Conservation (phyloP, 2,888 invertebrate species). For the Thera britannica region DNA sequence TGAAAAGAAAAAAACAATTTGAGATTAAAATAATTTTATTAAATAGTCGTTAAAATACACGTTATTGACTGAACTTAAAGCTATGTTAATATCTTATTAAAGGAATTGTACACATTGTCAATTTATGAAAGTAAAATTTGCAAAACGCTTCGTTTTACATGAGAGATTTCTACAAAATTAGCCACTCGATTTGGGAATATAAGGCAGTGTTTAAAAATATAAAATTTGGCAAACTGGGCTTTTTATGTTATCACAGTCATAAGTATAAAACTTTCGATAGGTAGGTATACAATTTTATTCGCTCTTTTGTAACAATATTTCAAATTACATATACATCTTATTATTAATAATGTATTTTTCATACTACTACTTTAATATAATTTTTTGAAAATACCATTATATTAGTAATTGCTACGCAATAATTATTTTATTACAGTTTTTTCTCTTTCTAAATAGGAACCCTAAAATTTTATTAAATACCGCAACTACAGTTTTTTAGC, state of each 20-base stretch:
- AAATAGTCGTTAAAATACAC: slow-evolving; percentile 44
- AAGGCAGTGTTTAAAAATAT: slow-evolving; percentile 35
- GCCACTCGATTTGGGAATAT: slow-evolving; percentile 37
- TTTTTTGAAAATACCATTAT: slow-evolving; percentile 7
- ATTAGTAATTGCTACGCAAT: slow-evolving; percentile 28
- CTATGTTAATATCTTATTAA: slow-evolving; percentile 43
- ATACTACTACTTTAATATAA: slow-evolving; percentile 18
- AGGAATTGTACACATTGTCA: slow-evolving; percentile 26
- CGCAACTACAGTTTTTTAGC: background rate
- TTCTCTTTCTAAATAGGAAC: slow-evolving; percentile 22
- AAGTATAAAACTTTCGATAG: slow-evolving; percentile 31
- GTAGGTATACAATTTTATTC: slow-evolving; percentile 24
- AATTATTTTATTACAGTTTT: background rate
- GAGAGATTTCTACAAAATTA: slow-evolving; percentile 33
- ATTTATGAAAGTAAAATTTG: slow-evolving; percentile 34
- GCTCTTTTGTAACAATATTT: slow-evolving; percentile 20
- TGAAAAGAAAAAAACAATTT: background rate
- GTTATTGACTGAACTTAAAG: slow-evolving; percentile 50
- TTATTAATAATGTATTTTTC: background rate
- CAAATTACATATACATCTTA: background rate
- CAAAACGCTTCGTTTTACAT: slow-evolving; percentile 27
- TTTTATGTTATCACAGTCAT: slow-evolving; percentile 37
- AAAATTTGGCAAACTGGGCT: slow-evolving; percentile 54
- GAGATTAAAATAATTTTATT: slow-evolving; percentile 25
- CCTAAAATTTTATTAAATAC: slow-evolving; percentile 13